Percentiles rank a stretch among this genome's conserved stretches.
Conservation (phyloP, 2,113 vertebrate species). For the Phyllostomus discolor region DNA sequence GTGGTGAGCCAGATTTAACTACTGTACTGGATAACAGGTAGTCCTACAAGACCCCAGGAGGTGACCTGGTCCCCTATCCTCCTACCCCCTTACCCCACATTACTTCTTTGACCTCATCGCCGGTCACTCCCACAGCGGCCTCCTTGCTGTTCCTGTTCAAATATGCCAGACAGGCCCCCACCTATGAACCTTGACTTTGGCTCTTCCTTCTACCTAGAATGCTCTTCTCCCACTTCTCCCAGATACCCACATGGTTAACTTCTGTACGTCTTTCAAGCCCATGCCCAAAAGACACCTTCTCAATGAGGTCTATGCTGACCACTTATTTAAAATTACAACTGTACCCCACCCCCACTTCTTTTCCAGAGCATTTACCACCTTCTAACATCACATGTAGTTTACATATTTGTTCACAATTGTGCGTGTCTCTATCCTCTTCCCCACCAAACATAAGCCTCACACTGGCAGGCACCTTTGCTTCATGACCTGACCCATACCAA, state of each 20-base stretch:
- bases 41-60: not conserved
- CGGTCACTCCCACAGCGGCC: not conserved
- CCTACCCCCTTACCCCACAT: not conserved
- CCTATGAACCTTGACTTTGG: not conserved
- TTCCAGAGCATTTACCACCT: not conserved
- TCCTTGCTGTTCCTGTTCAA: not conserved
- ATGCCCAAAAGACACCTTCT: not conserved
- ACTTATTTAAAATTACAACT: not conserved
- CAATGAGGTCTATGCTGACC: not conserved
- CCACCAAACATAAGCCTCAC: not conserved
- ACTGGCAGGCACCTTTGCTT: not conserved
- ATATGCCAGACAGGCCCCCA: not conserved
- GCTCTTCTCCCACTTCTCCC: not conserved
- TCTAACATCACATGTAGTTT: not conserved
- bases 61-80: not conserved
- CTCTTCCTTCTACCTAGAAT: not conserved
- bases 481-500: not conserved
- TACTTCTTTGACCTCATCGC: not conserved
- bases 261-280: not conserved
- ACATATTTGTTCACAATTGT: not conserved
- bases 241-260: not conserved
- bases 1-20: not conserved
- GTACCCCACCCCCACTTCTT: not conserved
- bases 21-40: not conserved
- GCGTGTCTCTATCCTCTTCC: not conserved